These are phyloP conservation scores for Vultur gryphus DNA, from an alignment of 2,797 vertebrate species.

Conservation along the genomic window DNA sequence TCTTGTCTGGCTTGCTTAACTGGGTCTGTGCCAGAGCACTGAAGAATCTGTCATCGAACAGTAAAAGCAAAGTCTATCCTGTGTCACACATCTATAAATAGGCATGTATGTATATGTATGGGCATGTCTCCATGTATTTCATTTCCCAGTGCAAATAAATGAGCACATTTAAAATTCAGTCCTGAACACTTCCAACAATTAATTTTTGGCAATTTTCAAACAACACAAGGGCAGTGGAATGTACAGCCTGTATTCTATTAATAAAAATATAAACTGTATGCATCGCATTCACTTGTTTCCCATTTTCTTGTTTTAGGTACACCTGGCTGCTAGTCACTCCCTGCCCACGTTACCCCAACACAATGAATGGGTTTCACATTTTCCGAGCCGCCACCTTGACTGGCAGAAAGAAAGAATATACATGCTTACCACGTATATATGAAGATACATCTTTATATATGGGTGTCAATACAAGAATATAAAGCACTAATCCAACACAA, in stretches of 20 bases:
- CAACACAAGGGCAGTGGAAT: background rate
- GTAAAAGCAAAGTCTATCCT: background rate
- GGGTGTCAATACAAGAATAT: background rate
- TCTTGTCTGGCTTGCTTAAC: conserved; percentile 8
- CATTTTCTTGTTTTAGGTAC: background rate
- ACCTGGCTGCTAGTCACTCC: background rate
- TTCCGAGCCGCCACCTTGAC: background rate
- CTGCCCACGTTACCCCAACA: background rate
- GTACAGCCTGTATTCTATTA: background rate
- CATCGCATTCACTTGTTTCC: background rate
- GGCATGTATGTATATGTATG: background rate
- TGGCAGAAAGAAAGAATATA: background rate
- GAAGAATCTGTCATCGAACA: background rate
- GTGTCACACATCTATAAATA: conserved; percentile 26
- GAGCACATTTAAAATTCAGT: background rate
- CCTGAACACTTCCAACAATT: background rate
- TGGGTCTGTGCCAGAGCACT: conserved; percentile 12
- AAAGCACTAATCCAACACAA: background rate
- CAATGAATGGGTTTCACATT: background rate
- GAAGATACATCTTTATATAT: background rate
- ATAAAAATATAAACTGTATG: background rate
- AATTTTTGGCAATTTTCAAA: background rate
- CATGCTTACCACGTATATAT: accelerated
- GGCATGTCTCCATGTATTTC: background rate
- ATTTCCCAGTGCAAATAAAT: conserved; percentile 27